A percentile compares a stretch with the other conserved stretches of the same genome.
Conservation (phyloP, 2,888 invertebrate species). For the Lithophane socia region DNA sequence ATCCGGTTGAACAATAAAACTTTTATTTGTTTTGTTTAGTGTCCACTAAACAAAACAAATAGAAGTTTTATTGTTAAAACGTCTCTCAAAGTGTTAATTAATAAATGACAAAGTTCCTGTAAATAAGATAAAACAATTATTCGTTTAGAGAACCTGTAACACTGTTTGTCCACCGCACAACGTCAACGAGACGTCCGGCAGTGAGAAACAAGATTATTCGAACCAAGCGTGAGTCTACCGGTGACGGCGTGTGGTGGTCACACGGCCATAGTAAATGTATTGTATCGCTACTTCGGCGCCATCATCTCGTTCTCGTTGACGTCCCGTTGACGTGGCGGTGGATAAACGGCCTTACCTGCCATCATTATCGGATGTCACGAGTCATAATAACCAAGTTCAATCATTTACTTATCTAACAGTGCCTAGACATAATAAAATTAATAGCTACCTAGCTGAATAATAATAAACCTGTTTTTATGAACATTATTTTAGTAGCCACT, state of each 20-base stretch:
- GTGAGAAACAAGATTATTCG: no score
- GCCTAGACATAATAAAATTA: background rate
- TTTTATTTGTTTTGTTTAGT: no score
- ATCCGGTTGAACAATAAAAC: background rate
- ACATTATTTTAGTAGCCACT: background rate
- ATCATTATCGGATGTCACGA: background rate
- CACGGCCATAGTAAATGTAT: no score
- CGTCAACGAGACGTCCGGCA: no score
- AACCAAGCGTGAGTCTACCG: no score
- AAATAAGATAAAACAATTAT: background rate
- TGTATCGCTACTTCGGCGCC: no score
- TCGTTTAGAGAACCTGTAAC: background rate
- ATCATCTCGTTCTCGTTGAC: no score
- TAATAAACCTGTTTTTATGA: conserved; percentile 1
- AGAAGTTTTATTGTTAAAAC: no score
- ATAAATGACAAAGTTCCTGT: background rate
- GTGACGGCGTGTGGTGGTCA: no score
- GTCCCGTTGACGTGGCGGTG: no score
- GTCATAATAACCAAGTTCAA: background rate
- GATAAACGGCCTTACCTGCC: background rate
- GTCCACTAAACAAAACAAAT: background rate
- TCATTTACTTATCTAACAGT: background rate
- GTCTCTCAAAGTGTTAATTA: no score
- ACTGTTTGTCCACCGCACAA: no score
- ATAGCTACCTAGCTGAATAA: background rate